Evolutionary conservation across 2,797 vertebrate genomes (phyloP).

Genomic region (Lutjanus campechanus): DNA sequence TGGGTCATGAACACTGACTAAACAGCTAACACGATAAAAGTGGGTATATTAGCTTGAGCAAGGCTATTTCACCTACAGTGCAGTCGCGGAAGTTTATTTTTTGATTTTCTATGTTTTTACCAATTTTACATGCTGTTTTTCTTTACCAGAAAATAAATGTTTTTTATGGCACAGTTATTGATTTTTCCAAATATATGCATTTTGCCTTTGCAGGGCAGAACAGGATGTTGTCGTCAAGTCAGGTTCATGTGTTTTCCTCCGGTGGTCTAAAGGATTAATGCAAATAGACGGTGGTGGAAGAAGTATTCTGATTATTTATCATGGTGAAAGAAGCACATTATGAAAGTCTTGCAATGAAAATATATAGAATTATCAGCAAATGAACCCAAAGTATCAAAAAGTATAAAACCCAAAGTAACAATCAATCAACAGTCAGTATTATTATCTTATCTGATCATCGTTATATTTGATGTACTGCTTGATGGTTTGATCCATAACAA

Average conservation of each 20-base stretch:
- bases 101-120: neutral
- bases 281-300: neutral
- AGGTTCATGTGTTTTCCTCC: neutral
- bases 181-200: neutral
- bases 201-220: neutral
- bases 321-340: neutral
- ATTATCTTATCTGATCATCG: neutral
- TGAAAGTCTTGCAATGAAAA: neutral
- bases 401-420: too few species aligned
- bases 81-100: neutral
- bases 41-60: neutral
- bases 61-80: neutral
- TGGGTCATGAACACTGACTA: neutral
- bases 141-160: too few species aligned
- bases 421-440: too few species aligned
- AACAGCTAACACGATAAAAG: neutral
- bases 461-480: neutral
- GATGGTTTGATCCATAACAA: neutral
- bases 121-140: too few species aligned
- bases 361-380: neutral
- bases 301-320: neutral
- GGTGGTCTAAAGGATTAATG: neutral
- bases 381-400: neutral
- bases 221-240: neutral
- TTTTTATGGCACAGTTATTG: too few species aligned